These are phyloP conservation scores for Acholoe squamosa DNA, from an alignment of 2,888 invertebrate species.

Conservation along the genomic window DNA sequence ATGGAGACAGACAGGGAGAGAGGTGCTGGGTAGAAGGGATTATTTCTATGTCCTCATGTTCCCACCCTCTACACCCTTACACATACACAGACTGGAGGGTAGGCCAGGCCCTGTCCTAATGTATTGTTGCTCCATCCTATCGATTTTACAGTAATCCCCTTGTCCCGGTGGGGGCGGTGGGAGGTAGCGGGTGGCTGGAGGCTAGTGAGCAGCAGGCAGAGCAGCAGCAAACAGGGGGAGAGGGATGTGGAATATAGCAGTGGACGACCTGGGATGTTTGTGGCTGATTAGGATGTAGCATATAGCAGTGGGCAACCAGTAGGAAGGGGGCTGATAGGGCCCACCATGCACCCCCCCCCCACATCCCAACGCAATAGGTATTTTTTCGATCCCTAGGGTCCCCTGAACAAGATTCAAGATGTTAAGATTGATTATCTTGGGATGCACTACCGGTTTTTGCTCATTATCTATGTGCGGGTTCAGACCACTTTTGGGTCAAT, in stretches of 20 bases:
- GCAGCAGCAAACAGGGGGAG: neutral
- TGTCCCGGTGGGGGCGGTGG: conserved; percentile 17
- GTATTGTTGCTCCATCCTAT: conserved; percentile 36
- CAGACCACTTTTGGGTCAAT: too few relatives aligned
- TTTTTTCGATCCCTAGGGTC: too few relatives aligned
- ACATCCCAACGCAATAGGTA: too few relatives aligned
- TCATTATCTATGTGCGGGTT: too few relatives aligned
- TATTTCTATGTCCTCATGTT: neutral
- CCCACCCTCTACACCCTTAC: neutral
- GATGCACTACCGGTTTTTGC: too few relatives aligned
- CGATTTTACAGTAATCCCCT: conserved; percentile 23
- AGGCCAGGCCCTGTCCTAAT: conserved; percentile 21
- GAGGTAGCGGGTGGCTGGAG: neutral
- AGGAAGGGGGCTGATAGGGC: too few relatives aligned
- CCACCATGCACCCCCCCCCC: too few relatives aligned
- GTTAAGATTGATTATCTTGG: too few relatives aligned
- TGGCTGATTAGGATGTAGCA: neutral
- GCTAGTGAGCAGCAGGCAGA: neutral
- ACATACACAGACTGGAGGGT: neutral
- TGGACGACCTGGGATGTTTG: neutral
- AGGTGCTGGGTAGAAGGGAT: too few relatives aligned
- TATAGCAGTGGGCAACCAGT: neutral
- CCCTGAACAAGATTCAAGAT: too few relatives aligned
- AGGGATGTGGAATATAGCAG: neutral
- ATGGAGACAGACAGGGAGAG: too few relatives aligned